Evolutionary conservation across 2,113 vertebrate species (phyloP), one percentile per base, ranked within the genome.

Genomic region (Mirza zaza): DNA sequence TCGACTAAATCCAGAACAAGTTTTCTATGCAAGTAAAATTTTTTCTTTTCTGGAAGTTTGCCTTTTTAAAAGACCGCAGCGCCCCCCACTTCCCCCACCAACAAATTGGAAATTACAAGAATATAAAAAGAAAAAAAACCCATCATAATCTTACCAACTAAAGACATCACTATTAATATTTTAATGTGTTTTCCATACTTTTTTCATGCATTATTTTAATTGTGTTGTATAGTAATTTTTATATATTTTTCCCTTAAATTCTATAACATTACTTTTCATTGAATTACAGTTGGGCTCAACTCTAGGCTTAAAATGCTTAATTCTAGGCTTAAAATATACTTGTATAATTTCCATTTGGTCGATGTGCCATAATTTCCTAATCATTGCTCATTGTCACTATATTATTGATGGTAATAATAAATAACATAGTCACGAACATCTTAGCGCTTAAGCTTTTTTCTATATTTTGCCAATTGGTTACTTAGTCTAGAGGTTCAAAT

Each of bases 21-120:
- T 48, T 95, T 93, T 94, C n/a, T 96, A 73, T 59, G 50, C 59
- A 96, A 97, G 39, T 95, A 90, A 94, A 67, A 68, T 34, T 63
- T 89, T 93, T 92, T 27, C 18, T 42, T 2, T 90, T 92, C n/a
- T n/a, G 29, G 77, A 90, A 70, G 42, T 48, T 95, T 83, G 52
- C 52, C 42, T 65, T 92, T 91, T 87, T 48, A 27, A 90, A 96
- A 85, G 52, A 55, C 52, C 17, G 52, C 17, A 55, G 17, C 45
- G 1, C 17, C 52, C 1, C 52, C 52, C 50, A 3, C 15, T 5
- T 1, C 52, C 52, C 5, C 52, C 17, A 5, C 5, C 52, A 52
- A 4, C 20, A 92, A 83, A 71, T 84, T 90, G 50, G 17, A 75
- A 95, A 84, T 23, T 90, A 39, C 8, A 75, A 91, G 23, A 63